Percentiles rank a stretch among this genome's conserved stretches.
Evolutionary conservation across 2,797 vertebrate genomes (phyloP).

Genomic region (Lerista edwardsae): DNA sequence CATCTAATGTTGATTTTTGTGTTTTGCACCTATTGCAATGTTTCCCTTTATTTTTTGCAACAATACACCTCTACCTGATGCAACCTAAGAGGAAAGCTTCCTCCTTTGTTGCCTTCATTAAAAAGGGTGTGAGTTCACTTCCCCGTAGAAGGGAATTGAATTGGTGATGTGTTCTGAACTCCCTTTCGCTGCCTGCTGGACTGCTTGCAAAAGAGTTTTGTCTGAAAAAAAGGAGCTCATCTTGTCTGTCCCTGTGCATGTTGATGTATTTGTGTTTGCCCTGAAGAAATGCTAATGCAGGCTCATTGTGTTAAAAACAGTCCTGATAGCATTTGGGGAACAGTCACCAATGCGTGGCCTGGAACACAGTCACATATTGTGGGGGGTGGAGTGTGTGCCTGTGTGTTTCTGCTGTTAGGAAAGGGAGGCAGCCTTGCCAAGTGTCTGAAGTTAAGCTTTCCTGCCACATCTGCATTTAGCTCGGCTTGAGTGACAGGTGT

Average conservation of each 20-base stretch:
- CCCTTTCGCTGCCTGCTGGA: conserved; percentile 76
- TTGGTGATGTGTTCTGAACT: conserved; percentile 50
- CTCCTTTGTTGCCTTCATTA: conserved; percentile 42
- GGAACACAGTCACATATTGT: conserved; percentile 36
- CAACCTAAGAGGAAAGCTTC: conserved; percentile 31
- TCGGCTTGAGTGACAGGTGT: conserved; percentile 85
- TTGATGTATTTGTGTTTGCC: conserved; percentile 82
- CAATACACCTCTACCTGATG: conserved; percentile 40
- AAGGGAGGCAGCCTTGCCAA: conserved; percentile 17
- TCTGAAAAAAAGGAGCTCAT: conserved; percentile 50
- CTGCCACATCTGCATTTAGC: conserved; percentile 68
- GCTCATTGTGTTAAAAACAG: conserved; percentile 65
- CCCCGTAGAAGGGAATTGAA: conserved; percentile 52
- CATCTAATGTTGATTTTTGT: background rate
- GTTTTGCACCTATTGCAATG: conserved; percentile 37
- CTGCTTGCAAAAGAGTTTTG: conserved; percentile 76
- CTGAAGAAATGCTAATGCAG: conserved; percentile 73
- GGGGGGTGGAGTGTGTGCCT: conserved; percentile 50
- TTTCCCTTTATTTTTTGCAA: conserved; percentile 6
- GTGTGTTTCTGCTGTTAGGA: conserved; percentile 39
- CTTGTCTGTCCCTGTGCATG: conserved; percentile 59
- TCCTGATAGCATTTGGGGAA: conserved; percentile 62
- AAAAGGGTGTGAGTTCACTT: conserved; percentile 61
- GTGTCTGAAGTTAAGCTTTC: conserved; percentile 61
- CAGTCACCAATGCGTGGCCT: conserved; percentile 53